Evolutionary conservation across 2,888 invertebrate genomes (phyloP), one percentile per base, ranked within the genome.

Genomic region (Cyrtodaria siliqua): DNA sequence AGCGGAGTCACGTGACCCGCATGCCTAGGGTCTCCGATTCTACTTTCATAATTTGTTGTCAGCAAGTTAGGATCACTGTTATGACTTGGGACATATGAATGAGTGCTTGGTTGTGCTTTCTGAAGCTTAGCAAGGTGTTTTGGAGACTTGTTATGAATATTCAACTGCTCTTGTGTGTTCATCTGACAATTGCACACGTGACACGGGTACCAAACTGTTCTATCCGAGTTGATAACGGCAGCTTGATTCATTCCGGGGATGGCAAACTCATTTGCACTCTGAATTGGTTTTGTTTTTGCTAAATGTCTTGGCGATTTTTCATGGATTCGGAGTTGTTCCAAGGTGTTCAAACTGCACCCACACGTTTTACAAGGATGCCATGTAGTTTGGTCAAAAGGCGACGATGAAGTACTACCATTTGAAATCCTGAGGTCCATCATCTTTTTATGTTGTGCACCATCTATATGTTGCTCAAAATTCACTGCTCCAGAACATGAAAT

Each of bases 381-480:
- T 2, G 16, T 29, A n/a, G 80, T 78, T n/a, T 47, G 62, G 44
- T 79, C 76, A 49, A 38, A 8, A 62, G 71, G 42, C 23, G 24
- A 50, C 52, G 16, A 40, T 42, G 3, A 56, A 8, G 50, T 56
- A 33, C 23, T 38, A n/a, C 40, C 38, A 1, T 12, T 26, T 9
- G 6, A 16, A 24, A 53, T 20, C 8, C 53, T 33, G 12, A 33
- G 12, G 33, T 33, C 56, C 14, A 60, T 72, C 59, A 74, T 82
- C 33, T 75, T 83, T 55, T 61, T 78, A 62, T 90, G 90, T 49
- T 88, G 88, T 14, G 76, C 83, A 20, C 87, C 86, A 6, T 62
- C 57, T 27, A 82, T 81, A 59, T 90, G 90, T 57, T 89, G 88
- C 24, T 62, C 59, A 23, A 86, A 87, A 70, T 82, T 85, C 20